Percentiles rank a stretch among this genome's conserved stretches.
Evolutionary conservation across 2,797 vertebrate species (phyloP).

Genomic region (Halcyon badia): DNA sequence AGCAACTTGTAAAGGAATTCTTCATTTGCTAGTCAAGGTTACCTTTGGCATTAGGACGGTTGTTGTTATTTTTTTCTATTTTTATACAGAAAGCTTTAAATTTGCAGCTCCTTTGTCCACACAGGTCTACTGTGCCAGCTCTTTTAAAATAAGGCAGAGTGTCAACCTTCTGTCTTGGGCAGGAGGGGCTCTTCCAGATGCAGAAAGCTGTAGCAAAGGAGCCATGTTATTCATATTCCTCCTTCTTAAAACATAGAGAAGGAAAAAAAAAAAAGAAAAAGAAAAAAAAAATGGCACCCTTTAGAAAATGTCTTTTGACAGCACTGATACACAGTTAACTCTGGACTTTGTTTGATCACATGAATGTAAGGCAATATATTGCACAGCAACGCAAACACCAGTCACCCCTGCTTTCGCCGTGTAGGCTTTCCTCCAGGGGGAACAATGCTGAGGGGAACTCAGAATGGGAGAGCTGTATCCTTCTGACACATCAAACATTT

Average conservation of each 20-base stretch:
- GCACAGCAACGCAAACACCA: neutral
- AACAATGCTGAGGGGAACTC: neutral
- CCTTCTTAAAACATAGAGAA: neutral
- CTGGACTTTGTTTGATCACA: neutral
- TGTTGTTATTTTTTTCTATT: neutral
- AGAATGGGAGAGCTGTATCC: neutral
- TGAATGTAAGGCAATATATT: neutral
- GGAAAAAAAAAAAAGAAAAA: rapidly evolving
- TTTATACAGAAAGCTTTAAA: neutral
- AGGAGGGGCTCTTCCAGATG: neutral
- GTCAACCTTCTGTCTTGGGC: neutral
- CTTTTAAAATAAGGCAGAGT: neutral
- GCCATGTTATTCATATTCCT: neutral
- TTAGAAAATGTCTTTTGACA: neutral
- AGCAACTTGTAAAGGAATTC: neutral
- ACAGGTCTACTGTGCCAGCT: neutral
- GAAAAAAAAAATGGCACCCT: rapidly evolving
- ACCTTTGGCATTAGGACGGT: neutral
- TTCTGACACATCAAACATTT: neutral
- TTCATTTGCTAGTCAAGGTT: neutral
- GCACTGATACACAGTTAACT: neutral
- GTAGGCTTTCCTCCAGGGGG: neutral
- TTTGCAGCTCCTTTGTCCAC: neutral
- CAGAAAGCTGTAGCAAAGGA: neutral
- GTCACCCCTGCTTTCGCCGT: neutral